phyloP scores from a whole-genome alignment of 2,888 invertebrate genomes.

The Ichneumoninae sp. region DNA sequence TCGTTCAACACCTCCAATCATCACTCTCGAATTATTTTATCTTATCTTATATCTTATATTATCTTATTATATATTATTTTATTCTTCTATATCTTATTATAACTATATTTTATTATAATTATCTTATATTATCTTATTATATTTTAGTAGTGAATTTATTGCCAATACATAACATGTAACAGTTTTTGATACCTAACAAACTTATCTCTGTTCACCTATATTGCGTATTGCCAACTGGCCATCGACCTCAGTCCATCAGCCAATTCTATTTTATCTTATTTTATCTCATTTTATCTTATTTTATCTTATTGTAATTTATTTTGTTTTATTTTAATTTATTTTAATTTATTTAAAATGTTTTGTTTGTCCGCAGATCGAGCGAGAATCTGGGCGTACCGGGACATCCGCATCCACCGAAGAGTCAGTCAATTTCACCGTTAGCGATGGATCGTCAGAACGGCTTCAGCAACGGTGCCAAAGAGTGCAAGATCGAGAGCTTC shows the following conservation, averaged over 20 bases:
- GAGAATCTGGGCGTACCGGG: slow-evolving; percentile 79
- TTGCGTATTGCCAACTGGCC: background rate
- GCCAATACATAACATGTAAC: no score
- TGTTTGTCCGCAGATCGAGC: slow-evolving; percentile 76
- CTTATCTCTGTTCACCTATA: no score
- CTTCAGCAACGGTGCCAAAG: slow-evolving; percentile 80
- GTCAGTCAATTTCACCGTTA: slow-evolving; percentile 82
- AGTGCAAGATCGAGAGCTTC: slow-evolving; percentile 78
- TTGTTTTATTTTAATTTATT: slow-evolving; percentile 1
- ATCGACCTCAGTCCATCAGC: no score
- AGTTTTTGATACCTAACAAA: no score
- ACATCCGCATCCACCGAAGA: slow-evolving; percentile 77
- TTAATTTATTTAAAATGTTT: background rate
- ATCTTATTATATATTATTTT: no score
- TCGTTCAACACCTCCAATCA: background rate
- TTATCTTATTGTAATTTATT: no score
- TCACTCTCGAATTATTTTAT: background rate
- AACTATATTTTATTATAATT: no score
- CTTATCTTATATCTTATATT: background rate
- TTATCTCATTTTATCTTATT: no score
- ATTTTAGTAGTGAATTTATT: background rate
- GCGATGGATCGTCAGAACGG: slow-evolving; percentile 83
- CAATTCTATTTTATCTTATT: background rate
- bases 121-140: background rate
- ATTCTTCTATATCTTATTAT: no score